Evolutionary conservation across 1,140 invertebrate species (phyloP), one percentile per base, ranked within the genome.

Genomic region (Littorina saxatilis): DNA sequence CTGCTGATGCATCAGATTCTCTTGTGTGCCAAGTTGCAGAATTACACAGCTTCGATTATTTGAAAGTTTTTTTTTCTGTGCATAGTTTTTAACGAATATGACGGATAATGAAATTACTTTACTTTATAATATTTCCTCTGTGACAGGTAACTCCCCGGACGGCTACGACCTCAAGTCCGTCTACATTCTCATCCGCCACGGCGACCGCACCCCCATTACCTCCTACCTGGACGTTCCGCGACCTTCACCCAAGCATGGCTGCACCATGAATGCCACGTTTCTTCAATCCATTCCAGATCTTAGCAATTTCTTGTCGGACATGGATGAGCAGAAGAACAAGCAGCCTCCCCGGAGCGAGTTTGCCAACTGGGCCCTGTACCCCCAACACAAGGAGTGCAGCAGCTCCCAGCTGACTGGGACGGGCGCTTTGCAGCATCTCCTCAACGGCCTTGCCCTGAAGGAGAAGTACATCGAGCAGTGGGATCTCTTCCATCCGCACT

Each of bases 131-230:
- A n/a, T n/a, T n/a, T n/a, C n/a, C n/a, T n/a, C n/a, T 66, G 0
- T 39, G n/a, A 4, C 83, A 95, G 94, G 94, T 81, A 92, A 92
- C 82, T 91, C 94, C 52, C 93, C 94, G 83, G 94, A 94, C 39
- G 94, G 95, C 84, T 95, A 95, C 93, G 93, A 95, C 74, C 85
- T 98, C 23, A 95, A 96, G 91, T 96, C 96, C 15, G 94, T 97
- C 11, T 91, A 97, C 47, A 93, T 97, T 43, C 92, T 98, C 13
- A 95, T 97, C 7, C 93, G 97, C 40, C 97, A 98, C 92, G 97
- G 97, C 2, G 97, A 98, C 91, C 93, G 97, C 63, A 96, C 96
- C 7, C 96, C 97, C 1, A 93, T 98, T 68, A 95, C 95, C 13
- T 95, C 96, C 90, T 93, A 98, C 5, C 93, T 94, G 83, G 95